Evolutionary conservation across 2,113 vertebrate species (phyloP).

Genomic region (Falco punctatus): DNA sequence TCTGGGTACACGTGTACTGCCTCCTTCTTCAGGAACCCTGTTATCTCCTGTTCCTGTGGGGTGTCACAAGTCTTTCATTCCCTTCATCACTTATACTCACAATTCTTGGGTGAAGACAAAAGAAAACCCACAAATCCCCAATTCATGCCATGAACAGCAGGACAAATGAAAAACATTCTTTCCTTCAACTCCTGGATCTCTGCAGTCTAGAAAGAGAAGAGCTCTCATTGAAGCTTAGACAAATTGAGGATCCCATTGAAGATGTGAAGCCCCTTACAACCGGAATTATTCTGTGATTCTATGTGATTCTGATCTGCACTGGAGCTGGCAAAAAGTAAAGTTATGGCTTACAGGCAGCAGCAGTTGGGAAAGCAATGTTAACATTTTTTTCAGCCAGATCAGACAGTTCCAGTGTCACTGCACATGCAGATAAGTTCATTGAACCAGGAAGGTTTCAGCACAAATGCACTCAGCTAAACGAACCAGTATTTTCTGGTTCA

Average conservation of each 20-base stretch:
- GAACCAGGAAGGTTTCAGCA: not conserved
- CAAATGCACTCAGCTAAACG: not conserved
- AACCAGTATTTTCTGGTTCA: not conserved
- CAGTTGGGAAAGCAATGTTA: not conserved
- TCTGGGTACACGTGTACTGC: not conserved
- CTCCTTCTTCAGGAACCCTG: not conserved
- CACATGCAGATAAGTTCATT: not conserved
- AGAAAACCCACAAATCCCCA: not conserved
- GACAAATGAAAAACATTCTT: slow-evolving; percentile 14
- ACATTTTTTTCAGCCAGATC: not conserved
- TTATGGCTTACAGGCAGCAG: not conserved
- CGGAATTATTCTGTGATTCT: slow-evolving; percentile 12
- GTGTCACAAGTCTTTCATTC: not conserved
- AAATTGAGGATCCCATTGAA: slow-evolving; percentile 32
- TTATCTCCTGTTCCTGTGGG: not conserved
- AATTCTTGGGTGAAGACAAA: not conserved
- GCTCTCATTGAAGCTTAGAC: not conserved
- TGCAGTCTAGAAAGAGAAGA: not conserved
- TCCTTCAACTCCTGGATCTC: not conserved
- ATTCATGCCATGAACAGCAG: not conserved
- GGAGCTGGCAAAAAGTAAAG: not conserved
- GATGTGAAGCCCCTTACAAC: not conserved
- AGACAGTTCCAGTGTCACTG: not conserved
- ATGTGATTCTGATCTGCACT: not conserved
- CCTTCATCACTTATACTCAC: not conserved